Conservation (phyloP, 2,797 vertebrate genomes). For the Stomatorhinus walkeri region DNA sequence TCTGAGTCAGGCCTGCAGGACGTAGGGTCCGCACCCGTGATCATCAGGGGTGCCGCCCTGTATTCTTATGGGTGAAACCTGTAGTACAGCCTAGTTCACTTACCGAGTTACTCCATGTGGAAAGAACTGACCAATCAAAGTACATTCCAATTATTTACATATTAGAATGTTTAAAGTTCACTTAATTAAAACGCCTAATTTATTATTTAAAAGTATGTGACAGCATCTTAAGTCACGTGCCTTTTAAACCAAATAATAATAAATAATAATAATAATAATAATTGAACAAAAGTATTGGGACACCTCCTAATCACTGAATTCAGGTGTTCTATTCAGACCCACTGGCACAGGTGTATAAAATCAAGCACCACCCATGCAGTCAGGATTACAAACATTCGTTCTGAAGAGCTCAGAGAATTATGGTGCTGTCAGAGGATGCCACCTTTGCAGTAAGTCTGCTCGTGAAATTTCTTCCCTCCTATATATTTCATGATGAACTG, state of each 20-base stretch:
- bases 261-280: not conserved
- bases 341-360: not conserved
- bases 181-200: not conserved
- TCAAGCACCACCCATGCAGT: not conserved
- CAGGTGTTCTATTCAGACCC: not conserved
- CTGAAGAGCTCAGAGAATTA: not conserved
- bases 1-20: slow-evolving; percentile 66
- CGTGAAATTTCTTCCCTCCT: not conserved
- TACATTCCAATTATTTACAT: not conserved
- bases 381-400: not conserved
- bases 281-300: not conserved
- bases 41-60: not conserved
- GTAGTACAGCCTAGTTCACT: not conserved
- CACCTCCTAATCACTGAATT: not conserved
- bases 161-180: not conserved
- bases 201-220: not conserved
- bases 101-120: not conserved
- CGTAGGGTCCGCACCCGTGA: not conserved
- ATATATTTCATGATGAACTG: not conserved
- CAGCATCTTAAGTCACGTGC: too few species aligned
- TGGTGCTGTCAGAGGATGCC: not conserved
- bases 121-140: not conserved
- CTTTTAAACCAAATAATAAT: not conserved
- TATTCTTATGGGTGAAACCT: not conserved
- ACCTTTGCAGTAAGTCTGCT: not conserved